Evolutionary conservation across 1,140 invertebrate genomes (phyloP).

Genomic region (Xylocopa sonorina): DNA sequence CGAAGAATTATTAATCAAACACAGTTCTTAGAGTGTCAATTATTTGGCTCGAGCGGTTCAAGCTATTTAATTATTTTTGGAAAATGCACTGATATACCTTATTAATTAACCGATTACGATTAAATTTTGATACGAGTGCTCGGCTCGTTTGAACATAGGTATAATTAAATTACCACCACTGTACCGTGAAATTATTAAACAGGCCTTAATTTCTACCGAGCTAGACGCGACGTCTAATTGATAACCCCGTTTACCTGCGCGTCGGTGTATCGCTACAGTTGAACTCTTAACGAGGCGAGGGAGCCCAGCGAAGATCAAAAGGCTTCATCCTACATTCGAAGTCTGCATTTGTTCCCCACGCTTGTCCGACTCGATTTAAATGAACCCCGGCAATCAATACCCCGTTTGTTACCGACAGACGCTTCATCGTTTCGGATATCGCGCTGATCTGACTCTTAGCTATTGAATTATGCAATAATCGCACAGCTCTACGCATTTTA

Average conservation of each 20-base stretch:
- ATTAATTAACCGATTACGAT: background rate
- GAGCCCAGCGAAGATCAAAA: constrained; percentile 58
- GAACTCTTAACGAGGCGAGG: constrained; percentile 45
- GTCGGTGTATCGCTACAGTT: background rate
- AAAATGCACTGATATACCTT: too few species aligned
- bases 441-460: constrained; percentile 25
- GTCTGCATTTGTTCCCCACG: constrained; percentile 61
- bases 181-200: background rate
- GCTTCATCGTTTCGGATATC: constrained; percentile 40
- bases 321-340: constrained; percentile 54
- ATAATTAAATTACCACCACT: background rate
- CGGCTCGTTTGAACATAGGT: background rate
- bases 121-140: background rate
- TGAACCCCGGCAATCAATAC: constrained; percentile 60
- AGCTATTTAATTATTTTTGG: background rate
- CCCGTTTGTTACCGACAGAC: constrained; percentile 29
- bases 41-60: background rate
- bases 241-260: constrained; percentile 38
- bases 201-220: background rate
- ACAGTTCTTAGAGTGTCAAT: too few species aligned
- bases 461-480: constrained; percentile 7
- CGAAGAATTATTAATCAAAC: too few species aligned
- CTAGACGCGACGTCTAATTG: constrained; percentile 14
- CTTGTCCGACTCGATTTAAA: constrained; percentile 67
- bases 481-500: background rate